A percentile compares a stretch with the other conserved stretches of the same genome.
phyloP scores from a whole-genome alignment of 2,888 invertebrate genomes.

The Dorcus hopei region DNA sequence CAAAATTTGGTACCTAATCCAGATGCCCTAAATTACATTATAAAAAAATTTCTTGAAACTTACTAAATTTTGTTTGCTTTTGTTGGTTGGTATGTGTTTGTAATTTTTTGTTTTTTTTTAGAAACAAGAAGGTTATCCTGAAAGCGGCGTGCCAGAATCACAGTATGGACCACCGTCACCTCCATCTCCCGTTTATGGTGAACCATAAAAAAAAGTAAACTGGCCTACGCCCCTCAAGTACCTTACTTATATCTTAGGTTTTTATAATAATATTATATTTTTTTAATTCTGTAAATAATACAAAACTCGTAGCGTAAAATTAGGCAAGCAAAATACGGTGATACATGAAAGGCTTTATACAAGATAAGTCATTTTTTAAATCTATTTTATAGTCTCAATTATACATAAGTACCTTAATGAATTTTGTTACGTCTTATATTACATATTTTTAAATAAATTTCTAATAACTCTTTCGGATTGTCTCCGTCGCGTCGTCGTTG shows the following conservation, averaged over 20 bases:
- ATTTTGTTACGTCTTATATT: too few species aligned
- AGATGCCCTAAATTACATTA: neutral
- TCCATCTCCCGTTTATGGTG: constrained; percentile 60
- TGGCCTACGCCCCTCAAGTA: constrained; percentile 9
- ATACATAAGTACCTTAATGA: too few species aligned
- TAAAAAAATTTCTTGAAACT: neutral
- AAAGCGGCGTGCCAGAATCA: constrained; percentile 47
- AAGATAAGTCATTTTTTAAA: neutral
- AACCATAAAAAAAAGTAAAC: constrained; percentile 48
- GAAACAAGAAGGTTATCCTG: constrained; percentile 48
- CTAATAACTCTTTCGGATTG: too few species aligned
- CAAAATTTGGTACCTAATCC: constrained; percentile 67
- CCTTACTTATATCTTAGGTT: neutral
- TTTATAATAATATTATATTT: neutral
- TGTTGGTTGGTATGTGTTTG: neutral
- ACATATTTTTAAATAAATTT: too few species aligned
- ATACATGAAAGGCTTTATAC: constrained; percentile 21
- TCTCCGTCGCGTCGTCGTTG: too few species aligned
- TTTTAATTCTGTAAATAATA: neutral
- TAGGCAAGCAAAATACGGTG: constrained; percentile 18
- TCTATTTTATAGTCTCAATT: too few species aligned
- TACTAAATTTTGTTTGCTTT: neutral
- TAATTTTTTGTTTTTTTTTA: constrained; percentile 17
- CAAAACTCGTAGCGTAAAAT: neutral
- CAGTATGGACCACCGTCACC: constrained; percentile 53